phyloP scores from a whole-genome alignment of 2,888 invertebrate genomes.

The Phortica okadai region DNA sequence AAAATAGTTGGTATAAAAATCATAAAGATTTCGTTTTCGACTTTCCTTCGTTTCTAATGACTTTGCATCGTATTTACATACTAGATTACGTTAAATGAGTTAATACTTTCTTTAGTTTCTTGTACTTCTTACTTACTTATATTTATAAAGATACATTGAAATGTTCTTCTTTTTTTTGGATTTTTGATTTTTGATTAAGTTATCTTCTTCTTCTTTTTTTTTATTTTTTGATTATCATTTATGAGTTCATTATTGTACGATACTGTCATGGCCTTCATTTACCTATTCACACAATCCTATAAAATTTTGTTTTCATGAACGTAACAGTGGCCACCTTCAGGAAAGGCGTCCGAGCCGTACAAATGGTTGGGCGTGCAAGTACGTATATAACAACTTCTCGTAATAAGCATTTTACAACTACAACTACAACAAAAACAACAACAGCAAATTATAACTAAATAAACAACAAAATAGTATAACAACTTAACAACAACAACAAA shows the following conservation, averaged over 20 bases:
- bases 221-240: constrained; percentile 38
- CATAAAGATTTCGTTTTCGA: constrained; percentile 16
- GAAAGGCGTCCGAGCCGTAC: constrained; percentile 99
- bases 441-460: constrained; percentile 10
- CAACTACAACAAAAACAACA: neutral
- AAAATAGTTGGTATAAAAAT: neutral
- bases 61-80: neutral
- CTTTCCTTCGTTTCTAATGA: neutral
- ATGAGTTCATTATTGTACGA: constrained; percentile 46
- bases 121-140: constrained; percentile 15
- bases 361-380: constrained; percentile 99
- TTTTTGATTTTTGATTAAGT: constrained; percentile 40
- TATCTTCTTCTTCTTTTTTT: constrained; percentile 37
- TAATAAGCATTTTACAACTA: constrained; percentile 1
- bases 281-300: constrained; percentile 76
- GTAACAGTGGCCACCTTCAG: constrained; percentile 98
- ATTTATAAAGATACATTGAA: neutral
- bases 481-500: constrained; percentile 2
- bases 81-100: neutral
- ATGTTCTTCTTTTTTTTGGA: constrained; percentile 25
- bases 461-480: constrained; percentile 22
- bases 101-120: neutral
- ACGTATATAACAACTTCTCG: constrained; percentile 81
- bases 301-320: constrained; percentile 77
- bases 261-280: constrained; percentile 72